Base-by-base conservation (phyloP, 2,113 vertebrate genomes). In the Thoracochromis brauschi region DNA sequence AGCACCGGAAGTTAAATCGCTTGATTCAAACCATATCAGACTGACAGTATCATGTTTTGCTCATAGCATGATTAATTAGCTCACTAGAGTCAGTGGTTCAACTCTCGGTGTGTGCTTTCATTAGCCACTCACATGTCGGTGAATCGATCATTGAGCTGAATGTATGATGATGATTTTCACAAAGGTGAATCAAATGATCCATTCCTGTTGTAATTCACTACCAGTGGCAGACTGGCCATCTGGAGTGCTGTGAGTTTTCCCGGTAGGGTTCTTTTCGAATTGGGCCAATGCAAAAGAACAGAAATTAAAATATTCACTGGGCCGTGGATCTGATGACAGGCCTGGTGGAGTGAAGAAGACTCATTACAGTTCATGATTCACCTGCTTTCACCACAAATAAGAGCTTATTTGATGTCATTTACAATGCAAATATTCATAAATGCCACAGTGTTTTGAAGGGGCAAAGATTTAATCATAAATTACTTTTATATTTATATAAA, bases 141-240 rank as follows among this genome's bases (percentile, higher is more conserved):
- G 33, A 73, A 21, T 81, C 49, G 89, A 49, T 81, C 87, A 21
- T 10, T 81, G 14, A 29, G 55, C 53, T 12, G 8, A 13, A 51
- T 6, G 17, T 49, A 8, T 45, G 19, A 33, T 31, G 9, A 21
- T 24, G 9, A 26, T 38, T 73, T 82, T 53, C 6, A 58, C 60
- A 47, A 73, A 87, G 73, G 63, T 63, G 60, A 73, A 8, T 80
- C 11, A 73, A 73, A 63, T 16, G 73, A 75, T 83, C 58, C 29
- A 7, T 17, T 65, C 31, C 29, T 45, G 58, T 84, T 63, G 75
- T 53, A 81, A 88, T 38, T 88, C 89, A 84, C 21, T 49, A 14
- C 16, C 33, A 63, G 87, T 31, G 89, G 51, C 85, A 87, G 86
- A 84, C 80, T 1, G 83, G 81, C 88, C 88, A 91, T 89, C 86